Evolutionary conservation across 2,888 invertebrate genomes (phyloP).

Genomic region (Lamproptera curius): DNA sequence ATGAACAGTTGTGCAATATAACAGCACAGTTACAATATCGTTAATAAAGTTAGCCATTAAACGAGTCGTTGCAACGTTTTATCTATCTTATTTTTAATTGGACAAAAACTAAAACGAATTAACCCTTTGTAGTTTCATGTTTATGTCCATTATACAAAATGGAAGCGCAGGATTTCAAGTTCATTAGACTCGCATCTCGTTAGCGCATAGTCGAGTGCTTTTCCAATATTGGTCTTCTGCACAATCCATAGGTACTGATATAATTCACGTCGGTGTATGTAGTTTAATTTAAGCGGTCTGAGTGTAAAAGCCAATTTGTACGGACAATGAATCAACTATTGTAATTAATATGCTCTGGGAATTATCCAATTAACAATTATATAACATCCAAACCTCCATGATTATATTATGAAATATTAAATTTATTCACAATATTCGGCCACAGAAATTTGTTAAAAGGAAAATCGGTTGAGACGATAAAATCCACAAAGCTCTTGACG

Average conservation of each 20-base stretch:
- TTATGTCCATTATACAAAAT: slow-evolving; percentile 67
- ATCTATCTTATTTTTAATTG: no score
- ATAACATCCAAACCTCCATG: slow-evolving; percentile 1
- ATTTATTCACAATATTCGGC: no score
- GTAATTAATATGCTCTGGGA: slow-evolving; percentile 39
- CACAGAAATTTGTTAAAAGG: no score
- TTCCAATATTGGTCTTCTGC: slow-evolving; percentile 69
- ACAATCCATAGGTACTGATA: slow-evolving; percentile 40
- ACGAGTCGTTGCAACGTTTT: no score
- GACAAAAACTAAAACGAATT: slow-evolving; percentile 1
- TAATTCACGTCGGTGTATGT: slow-evolving; percentile 24
- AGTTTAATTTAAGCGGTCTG: slow-evolving; percentile 26
- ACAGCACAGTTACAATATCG: no score
- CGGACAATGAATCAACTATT: slow-evolving; percentile 41
- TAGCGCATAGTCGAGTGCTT: slow-evolving; percentile 67
- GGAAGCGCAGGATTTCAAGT: slow-evolving; percentile 71
- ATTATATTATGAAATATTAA: neutral
- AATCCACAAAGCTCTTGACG: no score
- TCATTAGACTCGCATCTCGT: slow-evolving; percentile 72
- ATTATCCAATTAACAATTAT: slow-evolving; percentile 40
- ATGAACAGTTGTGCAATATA: no score
- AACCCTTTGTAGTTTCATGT: slow-evolving; percentile 44
- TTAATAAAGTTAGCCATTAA: no score
- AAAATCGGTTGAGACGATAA: no score
- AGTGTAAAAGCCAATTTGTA: slow-evolving; percentile 39